Evolutionary conservation across 2,797 vertebrate genomes (phyloP), one percentile per base, ranked within the genome.

Genomic region (Eulemur albifrons): DNA sequence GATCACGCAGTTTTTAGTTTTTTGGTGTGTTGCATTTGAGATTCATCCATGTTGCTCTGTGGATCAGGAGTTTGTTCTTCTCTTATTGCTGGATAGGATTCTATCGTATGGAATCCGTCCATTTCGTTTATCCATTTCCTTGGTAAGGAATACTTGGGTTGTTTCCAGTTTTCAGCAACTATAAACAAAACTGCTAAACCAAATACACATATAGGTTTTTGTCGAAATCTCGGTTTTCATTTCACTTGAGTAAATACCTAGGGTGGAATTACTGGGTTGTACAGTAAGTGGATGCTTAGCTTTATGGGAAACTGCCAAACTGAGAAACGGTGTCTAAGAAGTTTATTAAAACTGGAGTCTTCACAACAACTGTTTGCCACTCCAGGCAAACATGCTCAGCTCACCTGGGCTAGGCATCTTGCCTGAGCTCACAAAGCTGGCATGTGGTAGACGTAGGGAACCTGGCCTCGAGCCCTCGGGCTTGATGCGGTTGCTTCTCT

Each of bases 371-470:
- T 7, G 9, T 15, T 38, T 5, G 30, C 35, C 10, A 27, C 18
- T 75, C 27, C 57, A 21, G 27, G 67, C 6, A 15, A 76, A 13
- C 17, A 30, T 10, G 9, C 43, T 43, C 4, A 35, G 30, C 30
- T 70, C 61, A 14, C 15, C 35, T 6, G 20, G 32, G 27, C 20
- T 54, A 32, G 48, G 72, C 15, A 17, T 6, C 32, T 40, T 84
- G 63, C 48, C 8, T 0, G 1, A 57, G 43, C 15, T 17, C 54
- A 61, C 21, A 9, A 25, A 93, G 43, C 35, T 50, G 57, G 65
- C 7, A 30, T 1, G 0, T 3, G 14, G 15, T 1, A 4, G 12
- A 1, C 10, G 20, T 48, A n/a, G 43, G 59, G 59, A 43, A 25
- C 8, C 5, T 30, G 73, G 7, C 9, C 63, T 65, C 30, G 4